These are phyloP conservation scores for Falco novaeseelandiae DNA, from an alignment of 2,797 vertebrate genomes.

Conservation along the genomic window DNA sequence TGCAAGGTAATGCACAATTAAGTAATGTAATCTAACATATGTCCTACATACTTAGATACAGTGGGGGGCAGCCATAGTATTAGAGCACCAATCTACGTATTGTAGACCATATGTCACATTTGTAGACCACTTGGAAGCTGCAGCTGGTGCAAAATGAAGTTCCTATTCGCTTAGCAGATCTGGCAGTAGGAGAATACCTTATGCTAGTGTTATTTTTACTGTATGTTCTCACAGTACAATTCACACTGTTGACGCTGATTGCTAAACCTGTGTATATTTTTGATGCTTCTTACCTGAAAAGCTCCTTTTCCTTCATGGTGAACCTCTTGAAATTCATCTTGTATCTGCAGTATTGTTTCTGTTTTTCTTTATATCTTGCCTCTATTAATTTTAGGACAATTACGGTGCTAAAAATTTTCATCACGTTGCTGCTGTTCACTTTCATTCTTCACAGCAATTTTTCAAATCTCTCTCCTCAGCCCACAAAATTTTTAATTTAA, in stretches of 20 bases:
- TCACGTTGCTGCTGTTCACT: not conserved
- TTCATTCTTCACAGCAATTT: not conserved
- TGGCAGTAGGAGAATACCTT: constrained; percentile 50
- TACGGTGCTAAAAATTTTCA: not conserved
- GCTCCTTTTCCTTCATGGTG: not conserved
- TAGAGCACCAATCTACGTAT: not conserved
- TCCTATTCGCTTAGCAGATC: constrained; percentile 40
- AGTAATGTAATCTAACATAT: constrained; percentile 40
- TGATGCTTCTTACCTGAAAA: not conserved
- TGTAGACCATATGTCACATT: constrained; percentile 58
- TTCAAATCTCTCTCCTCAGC: not conserved
- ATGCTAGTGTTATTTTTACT: constrained; percentile 40
- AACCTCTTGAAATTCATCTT: not conserved
- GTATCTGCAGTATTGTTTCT: not conserved
- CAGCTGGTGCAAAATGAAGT: constrained; percentile 42
- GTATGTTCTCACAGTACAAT: not conserved
- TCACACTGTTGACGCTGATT: not conserved
- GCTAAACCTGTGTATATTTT: not conserved
- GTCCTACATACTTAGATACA: constrained; percentile 20
- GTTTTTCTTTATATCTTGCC: not conserved
- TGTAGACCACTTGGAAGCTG: constrained; percentile 54
- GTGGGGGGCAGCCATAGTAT: constrained; percentile 34
- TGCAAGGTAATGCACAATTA: constrained; percentile 21
- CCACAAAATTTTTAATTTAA: not conserved
- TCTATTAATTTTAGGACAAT: not conserved